These are phyloP conservation scores for Larimichthys polyactis DNA, from an alignment of 2,113 vertebrate species.

Conservation along the genomic window DNA sequence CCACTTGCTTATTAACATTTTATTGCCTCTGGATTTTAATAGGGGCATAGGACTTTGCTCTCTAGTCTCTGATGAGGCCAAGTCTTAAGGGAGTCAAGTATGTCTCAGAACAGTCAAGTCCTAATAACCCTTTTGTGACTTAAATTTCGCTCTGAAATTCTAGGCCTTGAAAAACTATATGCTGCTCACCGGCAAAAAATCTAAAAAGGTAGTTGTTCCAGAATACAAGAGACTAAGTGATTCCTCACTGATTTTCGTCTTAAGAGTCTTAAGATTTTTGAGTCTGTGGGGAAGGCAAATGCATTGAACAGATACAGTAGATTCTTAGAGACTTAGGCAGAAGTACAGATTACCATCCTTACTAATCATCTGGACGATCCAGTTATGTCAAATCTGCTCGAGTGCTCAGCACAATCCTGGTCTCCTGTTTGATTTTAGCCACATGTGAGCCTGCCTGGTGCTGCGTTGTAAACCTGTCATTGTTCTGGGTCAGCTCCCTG, in stretches of 20 bases:
- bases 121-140: constrained; percentile 5
- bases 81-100: constrained; percentile 1
- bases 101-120: background rate
- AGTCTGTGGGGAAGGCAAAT: constrained; percentile 19
- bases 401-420: constrained; percentile 23
- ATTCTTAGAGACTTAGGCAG: constrained; percentile 5
- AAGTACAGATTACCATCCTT: constrained; percentile 45
- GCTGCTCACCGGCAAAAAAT: constrained; percentile 27
- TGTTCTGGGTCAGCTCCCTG: constrained; percentile 75
- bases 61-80: background rate
- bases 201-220: constrained; percentile 23
- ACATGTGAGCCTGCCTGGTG: constrained; percentile 49
- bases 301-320: constrained; percentile 40
- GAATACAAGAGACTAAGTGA: constrained; percentile 32
- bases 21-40: background rate
- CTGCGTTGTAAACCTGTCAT: constrained; percentile 74
- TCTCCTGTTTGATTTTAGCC: constrained; percentile 55
- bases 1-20: background rate
- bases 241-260: constrained; percentile 22
- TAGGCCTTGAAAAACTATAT: background rate
- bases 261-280: background rate
- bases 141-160: background rate
- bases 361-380: constrained; percentile 33
- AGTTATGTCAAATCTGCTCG: constrained; percentile 47
- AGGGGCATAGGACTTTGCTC: background rate